Conservation (phyloP, 2,888 invertebrate genomes). For the Drosophila histrio region DNA sequence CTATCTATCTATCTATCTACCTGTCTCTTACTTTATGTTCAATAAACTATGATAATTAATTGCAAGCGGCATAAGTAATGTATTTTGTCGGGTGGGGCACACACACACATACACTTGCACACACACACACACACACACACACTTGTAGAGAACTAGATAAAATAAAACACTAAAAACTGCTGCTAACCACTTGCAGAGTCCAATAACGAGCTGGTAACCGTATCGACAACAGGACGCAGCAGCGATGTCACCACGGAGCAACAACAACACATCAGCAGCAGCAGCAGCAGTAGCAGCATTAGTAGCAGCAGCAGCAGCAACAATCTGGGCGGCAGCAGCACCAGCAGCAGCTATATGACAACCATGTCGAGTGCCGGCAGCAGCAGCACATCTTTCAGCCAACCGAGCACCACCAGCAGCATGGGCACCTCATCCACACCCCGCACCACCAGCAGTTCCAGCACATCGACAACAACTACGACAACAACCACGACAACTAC, state of each 20-base stretch:
- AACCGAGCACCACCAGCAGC: slow-evolving; percentile 52
- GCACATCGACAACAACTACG: slow-evolving; percentile 47
- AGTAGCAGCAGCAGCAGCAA: slow-evolving; percentile 71
- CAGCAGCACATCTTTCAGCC: slow-evolving; percentile 54
- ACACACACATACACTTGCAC: slow-evolving; percentile 12
- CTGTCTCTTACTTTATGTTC: slow-evolving; percentile 53
- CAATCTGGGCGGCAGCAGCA: slow-evolving; percentile 47
- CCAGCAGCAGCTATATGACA: slow-evolving; percentile 68
- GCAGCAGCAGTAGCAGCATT: slow-evolving; percentile 79
- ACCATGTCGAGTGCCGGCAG: slow-evolving; percentile 56
- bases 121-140: slow-evolving; percentile 18
- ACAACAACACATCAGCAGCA: slow-evolving; percentile 84
- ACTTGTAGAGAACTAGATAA: slow-evolving; percentile 13
- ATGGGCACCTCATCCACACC: slow-evolving; percentile 57
- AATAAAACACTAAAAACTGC: slow-evolving; percentile 50
- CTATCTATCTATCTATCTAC: slow-evolving; percentile 4
- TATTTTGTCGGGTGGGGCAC: slow-evolving; percentile 36
- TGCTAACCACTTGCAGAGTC: slow-evolving; percentile 75
- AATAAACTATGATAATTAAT: slow-evolving; percentile 63
- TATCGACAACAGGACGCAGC: slow-evolving; percentile 76
- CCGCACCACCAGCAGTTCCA: slow-evolving; percentile 44
- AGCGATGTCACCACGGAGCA: slow-evolving; percentile 85
- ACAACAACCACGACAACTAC: slow-evolving; percentile 73
- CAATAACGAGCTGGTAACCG: slow-evolving; percentile 74
- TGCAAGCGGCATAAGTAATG: slow-evolving; percentile 21